Percentiles rank a stretch among this genome's conserved stretches.
Evolutionary conservation across 2,797 vertebrate species (phyloP).

Genomic region (Myripristis murdjan): DNA sequence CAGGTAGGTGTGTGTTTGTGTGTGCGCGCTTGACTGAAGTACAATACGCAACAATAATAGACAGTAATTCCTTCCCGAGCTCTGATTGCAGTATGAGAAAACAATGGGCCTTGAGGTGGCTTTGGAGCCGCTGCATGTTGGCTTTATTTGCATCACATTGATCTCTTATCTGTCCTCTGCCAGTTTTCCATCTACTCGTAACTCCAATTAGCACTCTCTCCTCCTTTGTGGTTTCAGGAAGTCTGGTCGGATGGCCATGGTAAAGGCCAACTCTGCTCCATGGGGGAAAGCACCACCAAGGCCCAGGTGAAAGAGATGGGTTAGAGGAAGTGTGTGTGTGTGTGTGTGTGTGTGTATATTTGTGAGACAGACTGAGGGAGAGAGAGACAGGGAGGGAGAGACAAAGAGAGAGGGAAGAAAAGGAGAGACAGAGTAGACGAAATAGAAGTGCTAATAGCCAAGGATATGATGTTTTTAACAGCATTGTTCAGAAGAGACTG

Average conservation of each 20-base stretch:
- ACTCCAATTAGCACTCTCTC: constrained; percentile 70
- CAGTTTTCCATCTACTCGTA: constrained; percentile 60
- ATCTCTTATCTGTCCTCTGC: constrained; percentile 67
- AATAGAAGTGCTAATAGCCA: not conserved
- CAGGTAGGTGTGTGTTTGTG: constrained; percentile 35
- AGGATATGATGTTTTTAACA: constrained; percentile 16
- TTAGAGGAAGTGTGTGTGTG: constrained; percentile 22
- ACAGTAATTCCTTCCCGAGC: constrained; percentile 50
- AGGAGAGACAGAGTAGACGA: too few relatives aligned
- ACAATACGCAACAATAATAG: constrained; percentile 57
- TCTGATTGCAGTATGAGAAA: constrained; percentile 67
- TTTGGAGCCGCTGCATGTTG: constrained; percentile 58
- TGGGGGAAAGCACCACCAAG: constrained; percentile 25
- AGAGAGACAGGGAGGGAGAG: constrained; percentile 1
- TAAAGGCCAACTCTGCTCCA: constrained; percentile 49
- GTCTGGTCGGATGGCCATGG: constrained; percentile 54
- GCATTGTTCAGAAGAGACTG: constrained; percentile 24
- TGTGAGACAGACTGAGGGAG: not conserved
- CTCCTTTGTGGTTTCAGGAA: constrained; percentile 68
- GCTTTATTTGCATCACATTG: constrained; percentile 68
- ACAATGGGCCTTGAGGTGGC: constrained; percentile 59
- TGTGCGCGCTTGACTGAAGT: constrained; percentile 46
- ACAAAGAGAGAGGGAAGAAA: not conserved
- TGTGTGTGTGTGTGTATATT: not conserved
- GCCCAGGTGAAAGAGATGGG: constrained; percentile 29